phyloP scores from a whole-genome alignment of 1,140 invertebrate genomes.

The Drosophila watanabei region DNA sequence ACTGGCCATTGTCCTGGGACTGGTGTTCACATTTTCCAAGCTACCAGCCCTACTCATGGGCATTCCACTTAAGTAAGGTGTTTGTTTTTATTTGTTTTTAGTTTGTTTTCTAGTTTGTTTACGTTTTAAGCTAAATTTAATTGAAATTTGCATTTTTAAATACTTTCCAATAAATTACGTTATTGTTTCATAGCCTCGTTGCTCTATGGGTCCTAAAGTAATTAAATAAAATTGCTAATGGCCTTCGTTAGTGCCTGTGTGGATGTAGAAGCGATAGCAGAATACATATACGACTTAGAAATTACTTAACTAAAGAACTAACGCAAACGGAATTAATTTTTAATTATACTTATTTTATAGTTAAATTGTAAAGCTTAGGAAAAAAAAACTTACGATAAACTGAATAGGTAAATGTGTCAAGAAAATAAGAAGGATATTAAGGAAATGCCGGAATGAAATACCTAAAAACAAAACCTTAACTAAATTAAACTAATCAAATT shows the following conservation, averaged over 20 bases:
- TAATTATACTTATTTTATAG: background rate
- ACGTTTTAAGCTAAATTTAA: slow-evolving; percentile 21
- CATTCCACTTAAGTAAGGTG: slow-evolving; percentile 44
- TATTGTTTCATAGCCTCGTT: slow-evolving; percentile 4
- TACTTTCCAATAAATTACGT: slow-evolving; percentile 42
- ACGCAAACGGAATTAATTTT: background rate
- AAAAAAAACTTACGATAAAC: background rate
- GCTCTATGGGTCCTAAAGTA: slow-evolving; percentile 26
- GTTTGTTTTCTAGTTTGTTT: background rate
- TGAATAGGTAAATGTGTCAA: too few species aligned
- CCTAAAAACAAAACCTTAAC: background rate
- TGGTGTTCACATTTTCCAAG: slow-evolving; percentile 50
- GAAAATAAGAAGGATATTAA: background rate
- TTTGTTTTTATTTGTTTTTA: background rate
- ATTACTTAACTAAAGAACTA: background rate
- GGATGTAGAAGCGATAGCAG: slow-evolving; percentile 15
- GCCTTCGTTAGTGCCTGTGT: slow-evolving; percentile 10
- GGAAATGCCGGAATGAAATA: background rate
- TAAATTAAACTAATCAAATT: too few species aligned
- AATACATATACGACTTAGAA: background rate
- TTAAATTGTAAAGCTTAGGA: background rate
- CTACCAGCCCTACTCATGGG: slow-evolving; percentile 47
- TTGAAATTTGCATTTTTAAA: slow-evolving; percentile 19
- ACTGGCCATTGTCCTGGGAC: slow-evolving; percentile 18
- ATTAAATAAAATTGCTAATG: slow-evolving; percentile 61